Percentiles rank a stretch among this genome's conserved stretches.
These are phyloP conservation scores for Metopolophium dirhodum DNA, from an alignment of 1,140 invertebrate genomes.

Conservation along the genomic window DNA sequence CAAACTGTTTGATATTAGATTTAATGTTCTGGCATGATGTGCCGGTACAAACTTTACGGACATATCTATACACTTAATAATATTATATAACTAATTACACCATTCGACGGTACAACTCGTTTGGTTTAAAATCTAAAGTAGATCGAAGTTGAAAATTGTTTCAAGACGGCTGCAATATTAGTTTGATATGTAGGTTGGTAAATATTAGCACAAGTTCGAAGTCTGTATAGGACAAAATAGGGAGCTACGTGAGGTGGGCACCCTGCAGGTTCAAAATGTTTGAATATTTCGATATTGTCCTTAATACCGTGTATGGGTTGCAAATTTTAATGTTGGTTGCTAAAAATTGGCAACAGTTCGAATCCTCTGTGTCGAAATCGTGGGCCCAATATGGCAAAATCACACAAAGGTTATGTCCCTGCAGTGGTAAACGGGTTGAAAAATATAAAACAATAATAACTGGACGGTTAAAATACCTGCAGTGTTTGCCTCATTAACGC, in stretches of 20 bases:
- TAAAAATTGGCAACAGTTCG: background rate
- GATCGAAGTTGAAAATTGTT: background rate
- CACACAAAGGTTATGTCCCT: background rate
- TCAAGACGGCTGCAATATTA: background rate
- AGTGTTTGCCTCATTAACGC: background rate
- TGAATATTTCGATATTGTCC: background rate
- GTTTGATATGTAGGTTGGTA: background rate
- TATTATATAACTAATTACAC: too few species aligned
- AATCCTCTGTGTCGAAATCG: background rate
- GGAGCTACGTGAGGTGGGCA: background rate
- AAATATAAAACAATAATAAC: background rate
- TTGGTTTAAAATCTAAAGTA: too few species aligned
- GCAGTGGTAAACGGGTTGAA: background rate
- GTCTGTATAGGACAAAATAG: background rate
- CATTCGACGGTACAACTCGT: too few species aligned
- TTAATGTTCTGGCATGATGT: too few species aligned
- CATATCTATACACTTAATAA: too few species aligned
- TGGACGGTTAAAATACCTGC: background rate
- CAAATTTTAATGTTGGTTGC: background rate
- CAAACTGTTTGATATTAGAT: too few species aligned
- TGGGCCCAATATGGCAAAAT: background rate
- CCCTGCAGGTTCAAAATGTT: background rate
- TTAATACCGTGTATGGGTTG: background rate
- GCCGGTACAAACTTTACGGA: too few species aligned
- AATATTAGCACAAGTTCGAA: too few species aligned